phyloP scores from a whole-genome alignment of 2,797 vertebrate genomes.

The Chlorospingus semifuscus region DNA sequence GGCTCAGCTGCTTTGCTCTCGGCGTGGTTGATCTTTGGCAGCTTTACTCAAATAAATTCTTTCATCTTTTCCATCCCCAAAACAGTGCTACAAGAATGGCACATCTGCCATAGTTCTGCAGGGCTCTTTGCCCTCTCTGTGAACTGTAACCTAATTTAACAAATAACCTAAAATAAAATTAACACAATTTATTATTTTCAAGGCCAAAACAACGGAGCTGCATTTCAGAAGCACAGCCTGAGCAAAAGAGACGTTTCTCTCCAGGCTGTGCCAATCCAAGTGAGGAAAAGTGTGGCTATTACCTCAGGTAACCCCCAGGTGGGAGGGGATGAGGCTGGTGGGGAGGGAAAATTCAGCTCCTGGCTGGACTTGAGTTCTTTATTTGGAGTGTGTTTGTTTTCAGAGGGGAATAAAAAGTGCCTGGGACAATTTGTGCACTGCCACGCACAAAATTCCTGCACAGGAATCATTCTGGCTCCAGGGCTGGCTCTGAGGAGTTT shows the following conservation, averaged over 20 bases:
- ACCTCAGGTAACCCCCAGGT: conserved; percentile 66
- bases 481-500: neutral
- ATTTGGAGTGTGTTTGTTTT: neutral
- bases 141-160: neutral
- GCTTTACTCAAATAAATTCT: neutral
- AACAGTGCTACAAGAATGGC: neutral
- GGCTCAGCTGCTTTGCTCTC: neutral
- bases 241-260: conserved; percentile 70
- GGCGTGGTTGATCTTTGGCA: neutral
- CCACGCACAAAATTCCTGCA: neutral
- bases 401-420: neutral
- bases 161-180: neutral
- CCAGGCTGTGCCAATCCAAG: conserved; percentile 58
- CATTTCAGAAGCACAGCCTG: conserved; percentile 60
- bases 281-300: conserved; percentile 42
- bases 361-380: neutral
- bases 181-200: neutral
- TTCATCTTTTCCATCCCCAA: neutral
- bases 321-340: neutral
- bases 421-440: neutral
- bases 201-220: neutral
- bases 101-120: neutral
- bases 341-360: neutral
- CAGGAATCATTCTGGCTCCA: neutral
- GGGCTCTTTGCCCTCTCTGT: neutral